Base-by-base conservation (phyloP, 2,888 invertebrate genomes). In the Bedellia somnulentella region DNA sequence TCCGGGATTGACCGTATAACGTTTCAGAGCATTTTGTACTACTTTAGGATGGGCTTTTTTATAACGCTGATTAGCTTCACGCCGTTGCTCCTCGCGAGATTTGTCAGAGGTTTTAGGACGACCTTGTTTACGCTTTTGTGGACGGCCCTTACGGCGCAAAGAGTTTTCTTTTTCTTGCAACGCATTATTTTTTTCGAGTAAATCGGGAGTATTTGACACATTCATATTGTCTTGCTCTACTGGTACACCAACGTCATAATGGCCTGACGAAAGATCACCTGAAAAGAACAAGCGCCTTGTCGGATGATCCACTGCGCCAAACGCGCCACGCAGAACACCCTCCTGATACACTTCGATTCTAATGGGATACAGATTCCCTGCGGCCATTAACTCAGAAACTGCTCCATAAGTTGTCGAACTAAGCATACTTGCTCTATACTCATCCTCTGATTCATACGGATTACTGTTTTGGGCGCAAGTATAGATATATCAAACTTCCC, bases 201-300 rank as follows among this genome's bases (percentile, higher is more conserved):
- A 16, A 27, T 27, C 17, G 27, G 27, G 17, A 27, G 27, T n/a
- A 27, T 16, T 15, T 16, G 27, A 27, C n/a, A n/a, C n/a, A n/a
- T n/a, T n/a, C n/a, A n/a, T n/a, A n/a, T n/a, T 27, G 29, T 22
- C 29, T 29, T 29, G 29, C 13, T 22, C 29, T 22, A 21, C 22
- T 17, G 27, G 3, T 17, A 27, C 13, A 17, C 14, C 16, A 16
- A 18, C 17, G 28, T 28, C 28, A 28, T 28, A 28, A 28, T 28
- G 28, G 16, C 28, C 18, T 9, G 28, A 28, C 8, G 28, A 27
- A 14, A 29, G 23, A 29, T 30, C 25, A 3, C 25, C 30, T 30
- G 30, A 12, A 30, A 30, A 30, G 30, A 30, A 25, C 30, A 31
- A 31, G 27, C 22, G 31, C 27, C 17, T 25, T 31, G 27, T 26